These are phyloP conservation scores for Andrena dorsata DNA, from an alignment of 2,888 invertebrate species.

Conservation along the genomic window DNA sequence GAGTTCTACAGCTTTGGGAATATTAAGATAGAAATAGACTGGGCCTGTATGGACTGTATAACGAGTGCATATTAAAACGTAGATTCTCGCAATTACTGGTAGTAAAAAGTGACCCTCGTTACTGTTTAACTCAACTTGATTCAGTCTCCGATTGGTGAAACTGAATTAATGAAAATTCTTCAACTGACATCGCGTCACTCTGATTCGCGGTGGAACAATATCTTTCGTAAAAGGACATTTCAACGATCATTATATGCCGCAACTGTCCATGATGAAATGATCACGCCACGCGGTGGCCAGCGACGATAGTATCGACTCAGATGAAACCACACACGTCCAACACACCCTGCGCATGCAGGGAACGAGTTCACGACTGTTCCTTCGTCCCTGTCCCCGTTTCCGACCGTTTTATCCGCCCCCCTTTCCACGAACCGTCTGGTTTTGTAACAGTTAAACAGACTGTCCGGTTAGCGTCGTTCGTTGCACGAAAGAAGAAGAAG, in stretches of 20 bases:
- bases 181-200: not conserved
- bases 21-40: slow-evolving; percentile 1
- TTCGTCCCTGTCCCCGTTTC: not conserved
- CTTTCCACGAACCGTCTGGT: slow-evolving; percentile 27
- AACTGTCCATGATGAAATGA: slow-evolving; percentile 40
- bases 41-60: slow-evolving; percentile 3
- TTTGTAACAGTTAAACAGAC: slow-evolving; percentile 27
- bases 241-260: slow-evolving; percentile 7
- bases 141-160: not conserved
- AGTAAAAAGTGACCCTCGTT: not conserved
- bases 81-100: not conserved
- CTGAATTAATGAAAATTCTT: slow-evolving; percentile 27
- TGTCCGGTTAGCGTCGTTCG: slow-evolving; percentile 1
- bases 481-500: slow-evolving; percentile 37
- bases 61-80: not conserved
- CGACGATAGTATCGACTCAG: slow-evolving; percentile 43
- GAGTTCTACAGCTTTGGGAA: not conserved
- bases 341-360: slow-evolving; percentile 8
- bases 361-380: slow-evolving; percentile 1
- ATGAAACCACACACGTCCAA: slow-evolving; percentile 24
- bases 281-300: slow-evolving; percentile 31
- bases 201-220: slow-evolving; percentile 19
- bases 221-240: slow-evolving; percentile 30
- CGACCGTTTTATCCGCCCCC: slow-evolving; percentile 26
- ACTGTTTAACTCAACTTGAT: not conserved